These are phyloP conservation scores for Lophura nycthemera DNA, from an alignment of 2,113 vertebrate species.

Conservation along the genomic window DNA sequence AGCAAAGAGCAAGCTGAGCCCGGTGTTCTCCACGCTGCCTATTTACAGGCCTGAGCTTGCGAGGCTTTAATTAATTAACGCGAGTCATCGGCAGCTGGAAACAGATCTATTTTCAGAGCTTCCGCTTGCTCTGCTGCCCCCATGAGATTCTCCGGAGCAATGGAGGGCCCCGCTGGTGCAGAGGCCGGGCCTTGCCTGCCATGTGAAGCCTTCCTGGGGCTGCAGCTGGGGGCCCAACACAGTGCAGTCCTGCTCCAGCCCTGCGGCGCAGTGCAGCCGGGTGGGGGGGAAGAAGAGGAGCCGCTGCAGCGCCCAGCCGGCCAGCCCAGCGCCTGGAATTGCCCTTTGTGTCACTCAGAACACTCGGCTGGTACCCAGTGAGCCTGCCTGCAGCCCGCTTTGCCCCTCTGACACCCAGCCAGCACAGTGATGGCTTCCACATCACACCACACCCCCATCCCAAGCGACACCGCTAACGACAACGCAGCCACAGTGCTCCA, in stretches of 20 bases:
- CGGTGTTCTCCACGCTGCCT: neutral
- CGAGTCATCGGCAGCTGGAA: conserved; percentile 56
- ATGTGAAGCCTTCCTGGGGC: neutral
- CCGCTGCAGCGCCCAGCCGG: neutral
- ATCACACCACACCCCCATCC: neutral
- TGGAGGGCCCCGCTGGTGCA: neutral
- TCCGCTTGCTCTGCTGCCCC: conserved; percentile 40
- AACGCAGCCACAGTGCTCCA: conserved; percentile 10
- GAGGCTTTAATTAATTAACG: conserved; percentile 57
- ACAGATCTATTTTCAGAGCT: conserved; percentile 46
- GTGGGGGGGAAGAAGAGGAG: neutral
- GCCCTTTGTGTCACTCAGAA: neutral
- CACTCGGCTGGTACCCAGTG: neutral
- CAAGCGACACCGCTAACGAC: neutral
- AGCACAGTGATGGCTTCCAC: neutral
- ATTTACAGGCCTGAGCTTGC: conserved; percentile 43
- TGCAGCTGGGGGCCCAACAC: neutral
- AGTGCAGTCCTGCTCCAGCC: neutral
- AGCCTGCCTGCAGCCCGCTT: neutral
- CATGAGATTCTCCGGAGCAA: conserved; percentile 38
- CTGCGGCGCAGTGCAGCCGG: accelerated
- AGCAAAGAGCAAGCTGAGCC: conserved; percentile 31
- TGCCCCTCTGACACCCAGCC: neutral
- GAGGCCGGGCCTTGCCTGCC: neutral
- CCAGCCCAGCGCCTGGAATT: neutral